A percentile compares a stretch with the other conserved stretches of the same genome.
These are phyloP conservation scores for Pantelozetes paolii DNA, from an alignment of 2,888 invertebrate species.

Conservation along the genomic window DNA sequence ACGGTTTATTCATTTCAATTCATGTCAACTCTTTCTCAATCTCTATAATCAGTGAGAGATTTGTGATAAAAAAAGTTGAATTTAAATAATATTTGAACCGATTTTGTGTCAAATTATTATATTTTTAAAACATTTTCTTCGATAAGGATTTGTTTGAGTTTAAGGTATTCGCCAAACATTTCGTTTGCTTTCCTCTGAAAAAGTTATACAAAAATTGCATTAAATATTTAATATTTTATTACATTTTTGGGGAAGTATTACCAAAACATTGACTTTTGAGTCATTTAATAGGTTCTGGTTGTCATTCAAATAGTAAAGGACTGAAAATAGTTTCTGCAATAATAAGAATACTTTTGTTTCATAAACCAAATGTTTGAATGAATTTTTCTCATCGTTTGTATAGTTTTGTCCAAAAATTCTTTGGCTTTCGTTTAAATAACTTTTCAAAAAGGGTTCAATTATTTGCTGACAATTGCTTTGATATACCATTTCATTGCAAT, in stretches of 20 bases:
- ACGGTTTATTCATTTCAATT: too few relatives aligned
- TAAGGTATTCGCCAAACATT: background rate
- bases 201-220: background rate
- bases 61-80: too few relatives aligned
- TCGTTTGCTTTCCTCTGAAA: background rate
- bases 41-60: too few relatives aligned
- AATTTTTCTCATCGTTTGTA: constrained; percentile 27
- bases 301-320: background rate
- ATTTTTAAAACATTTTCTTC: background rate
- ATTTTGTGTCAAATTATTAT: too few relatives aligned
- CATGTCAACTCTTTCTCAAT: too few relatives aligned
- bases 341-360: constrained; percentile 87
- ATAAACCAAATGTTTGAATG: constrained; percentile 56
- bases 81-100: too few relatives aligned
- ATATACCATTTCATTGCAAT: background rate
- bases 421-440: constrained; percentile 17
- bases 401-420: constrained; percentile 18
- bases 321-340: constrained; percentile 56
- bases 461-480: background rate
- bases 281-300: background rate
- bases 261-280: background rate
- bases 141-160: background rate
- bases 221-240: background rate
- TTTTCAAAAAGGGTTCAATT: constrained; percentile 25
- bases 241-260: too few relatives aligned